A percentile compares a stretch with the other conserved stretches of the same genome.
Evolutionary conservation across 92 coral and sea anemone species (phyloP).

Genomic region (Siderastrea radians): DNA sequence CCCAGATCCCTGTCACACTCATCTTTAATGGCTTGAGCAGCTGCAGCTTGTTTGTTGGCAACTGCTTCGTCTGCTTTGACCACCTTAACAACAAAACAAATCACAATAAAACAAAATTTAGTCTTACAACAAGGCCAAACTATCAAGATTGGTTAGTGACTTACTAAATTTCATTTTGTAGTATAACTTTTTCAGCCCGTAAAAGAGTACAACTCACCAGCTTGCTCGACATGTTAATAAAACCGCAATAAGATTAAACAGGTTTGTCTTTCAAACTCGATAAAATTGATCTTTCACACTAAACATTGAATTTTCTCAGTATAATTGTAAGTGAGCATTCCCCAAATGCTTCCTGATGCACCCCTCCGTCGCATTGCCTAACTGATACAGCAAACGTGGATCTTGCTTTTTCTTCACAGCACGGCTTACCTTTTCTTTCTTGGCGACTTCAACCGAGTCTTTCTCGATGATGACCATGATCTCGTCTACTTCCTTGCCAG

Average conservation of each 20-base stretch:
- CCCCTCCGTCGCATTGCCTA: background rate
- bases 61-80: slow-evolving; percentile 99
- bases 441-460: slow-evolving; percentile 98
- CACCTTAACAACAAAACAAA: slow-evolving; percentile 57
- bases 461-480: slow-evolving; percentile 98
- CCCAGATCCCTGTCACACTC: slow-evolving; percentile 98
- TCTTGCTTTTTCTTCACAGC: too few species aligned
- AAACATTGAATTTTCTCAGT: too few species aligned
- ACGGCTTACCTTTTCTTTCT: slow-evolving; percentile 91
- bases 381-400: background rate
- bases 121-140: background rate
- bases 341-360: too few species aligned
- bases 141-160: too few species aligned
- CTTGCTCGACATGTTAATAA: too few species aligned
- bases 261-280: too few species aligned
- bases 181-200: too few species aligned
- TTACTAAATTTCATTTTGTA: too few species aligned
- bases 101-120: background rate
- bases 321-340: too few species aligned
- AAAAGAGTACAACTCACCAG: too few species aligned
- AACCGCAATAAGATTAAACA: too few species aligned
- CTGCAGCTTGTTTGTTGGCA: slow-evolving; percentile 98
- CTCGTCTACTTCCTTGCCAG: slow-evolving; percentile 98
- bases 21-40: slow-evolving; percentile 99
- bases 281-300: too few species aligned